These are phyloP conservation scores for Zaprionus ghesquierei DNA, from an alignment of 1,140 invertebrate species.

Conservation along the genomic window DNA sequence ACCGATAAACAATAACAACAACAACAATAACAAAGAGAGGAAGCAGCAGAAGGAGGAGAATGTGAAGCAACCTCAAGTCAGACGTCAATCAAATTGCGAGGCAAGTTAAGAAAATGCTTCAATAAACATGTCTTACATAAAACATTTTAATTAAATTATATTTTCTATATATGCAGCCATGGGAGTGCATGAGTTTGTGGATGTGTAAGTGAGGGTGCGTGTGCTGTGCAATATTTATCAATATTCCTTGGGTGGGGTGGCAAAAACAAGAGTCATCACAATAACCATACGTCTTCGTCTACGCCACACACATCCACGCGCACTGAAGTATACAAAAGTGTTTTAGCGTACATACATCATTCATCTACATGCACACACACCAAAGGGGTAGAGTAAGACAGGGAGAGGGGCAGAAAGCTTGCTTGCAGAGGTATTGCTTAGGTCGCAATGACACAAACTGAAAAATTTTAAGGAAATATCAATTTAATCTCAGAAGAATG, in stretches of 20 bases:
- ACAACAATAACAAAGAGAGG: slow-evolving; percentile 32
- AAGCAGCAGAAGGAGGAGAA: background rate
- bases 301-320: slow-evolving; percentile 37
- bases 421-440: background rate
- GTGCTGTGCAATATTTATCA: slow-evolving; percentile 71
- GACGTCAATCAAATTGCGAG: slow-evolving; percentile 72
- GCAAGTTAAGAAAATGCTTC: slow-evolving; percentile 73
- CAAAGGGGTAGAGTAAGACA: background rate
- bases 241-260: slow-evolving; percentile 44
- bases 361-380: slow-evolving; percentile 60
- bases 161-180: slow-evolving; percentile 44
- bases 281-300: slow-evolving; percentile 80
- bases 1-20: slow-evolving; percentile 37
- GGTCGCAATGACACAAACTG: slow-evolving; percentile 6
- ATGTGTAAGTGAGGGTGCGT: background rate
- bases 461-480: background rate
- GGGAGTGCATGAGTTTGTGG: slow-evolving; percentile 15
- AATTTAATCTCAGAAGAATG: background rate
- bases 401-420: background rate
- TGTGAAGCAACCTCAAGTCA: slow-evolving; percentile 40
- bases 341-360: slow-evolving; percentile 79
- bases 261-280: slow-evolving; percentile 72
- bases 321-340: slow-evolving; percentile 69
- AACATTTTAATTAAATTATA: slow-evolving; percentile 81
- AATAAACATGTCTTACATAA: slow-evolving; percentile 81